Percentiles rank a stretch among this genome's conserved stretches.
These are phyloP conservation scores for Rhopalosiphum nymphaeae DNA, from an alignment of 2,888 invertebrate species.

Conservation along the genomic window DNA sequence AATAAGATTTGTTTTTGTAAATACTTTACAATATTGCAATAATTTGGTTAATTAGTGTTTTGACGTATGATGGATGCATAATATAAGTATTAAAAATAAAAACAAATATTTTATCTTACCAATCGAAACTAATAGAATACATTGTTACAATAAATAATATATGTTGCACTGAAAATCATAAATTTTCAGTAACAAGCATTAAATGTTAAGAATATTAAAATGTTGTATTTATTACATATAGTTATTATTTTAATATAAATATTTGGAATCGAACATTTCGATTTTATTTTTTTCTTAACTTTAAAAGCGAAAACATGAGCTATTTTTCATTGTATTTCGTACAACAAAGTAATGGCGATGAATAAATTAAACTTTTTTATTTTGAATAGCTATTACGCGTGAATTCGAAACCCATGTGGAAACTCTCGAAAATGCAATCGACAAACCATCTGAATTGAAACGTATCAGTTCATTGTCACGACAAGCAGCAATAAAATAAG, in stretches of 20 bases:
- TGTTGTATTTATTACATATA: not conserved
- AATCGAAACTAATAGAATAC: no score
- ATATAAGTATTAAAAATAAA: not conserved
- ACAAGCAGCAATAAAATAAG: not conserved
- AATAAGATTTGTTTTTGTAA: no score
- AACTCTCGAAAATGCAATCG: not conserved
- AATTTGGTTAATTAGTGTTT: not conserved
- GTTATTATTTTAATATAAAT: not conserved
- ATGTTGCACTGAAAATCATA: not conserved
- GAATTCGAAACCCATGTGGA: not conserved
- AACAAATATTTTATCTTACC: no score
- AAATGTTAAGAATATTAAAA: not conserved
- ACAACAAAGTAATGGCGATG: not conserved
- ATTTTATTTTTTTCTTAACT: not conserved
- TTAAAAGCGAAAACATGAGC: not conserved
- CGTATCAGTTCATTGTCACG: not conserved
- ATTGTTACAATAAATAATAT: not conserved
- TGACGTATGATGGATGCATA: not conserved
- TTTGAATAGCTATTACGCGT: not conserved
- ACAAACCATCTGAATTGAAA: not conserved
- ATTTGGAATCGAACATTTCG: not conserved
- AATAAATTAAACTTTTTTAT: not conserved
- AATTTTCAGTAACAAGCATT: not conserved
- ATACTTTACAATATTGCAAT: not conserved
- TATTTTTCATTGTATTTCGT: not conserved